Conservation (phyloP, 2,113 vertebrate species). For the Haplochromis burtoni region DNA sequence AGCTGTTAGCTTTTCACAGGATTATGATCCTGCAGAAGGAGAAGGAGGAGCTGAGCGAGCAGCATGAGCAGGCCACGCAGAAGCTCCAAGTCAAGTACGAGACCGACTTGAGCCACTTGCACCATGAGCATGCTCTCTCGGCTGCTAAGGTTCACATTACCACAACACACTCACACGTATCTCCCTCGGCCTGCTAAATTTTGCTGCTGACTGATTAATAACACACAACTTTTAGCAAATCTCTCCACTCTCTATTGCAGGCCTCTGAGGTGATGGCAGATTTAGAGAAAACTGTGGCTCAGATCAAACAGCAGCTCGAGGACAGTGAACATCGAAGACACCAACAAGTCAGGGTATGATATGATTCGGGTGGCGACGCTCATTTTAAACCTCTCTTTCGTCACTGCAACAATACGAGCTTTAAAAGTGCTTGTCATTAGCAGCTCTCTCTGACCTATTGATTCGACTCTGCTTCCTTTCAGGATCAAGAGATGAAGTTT, state of each 20-base stretch:
- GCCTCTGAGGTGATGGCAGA: slow-evolving; percentile 76
- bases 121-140: slow-evolving; percentile 79
- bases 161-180: neutral
- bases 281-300: slow-evolving; percentile 66
- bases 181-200: neutral
- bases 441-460: neutral
- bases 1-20: slow-evolving; percentile 56
- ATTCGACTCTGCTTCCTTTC: neutral
- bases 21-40: slow-evolving; percentile 72
- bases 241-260: slow-evolving; percentile 51
- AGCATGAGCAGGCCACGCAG: slow-evolving; percentile 71
- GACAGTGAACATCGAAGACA: slow-evolving; percentile 73
- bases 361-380: neutral
- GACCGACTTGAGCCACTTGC: slow-evolving; percentile 73
- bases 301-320: slow-evolving; percentile 77
- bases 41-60: slow-evolving; percentile 68
- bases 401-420: neutral
- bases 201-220: neutral
- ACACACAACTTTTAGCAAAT: neutral
- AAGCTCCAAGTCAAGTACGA: slow-evolving; percentile 76
- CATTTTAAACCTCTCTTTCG: neutral
- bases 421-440: neutral
- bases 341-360: slow-evolving; percentile 76
- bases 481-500: slow-evolving; percentile 82
- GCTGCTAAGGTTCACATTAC: slow-evolving; percentile 75